These are phyloP conservation scores for Crax fasciolata DNA, from an alignment of 2,797 vertebrate genomes.

Conservation along the genomic window DNA sequence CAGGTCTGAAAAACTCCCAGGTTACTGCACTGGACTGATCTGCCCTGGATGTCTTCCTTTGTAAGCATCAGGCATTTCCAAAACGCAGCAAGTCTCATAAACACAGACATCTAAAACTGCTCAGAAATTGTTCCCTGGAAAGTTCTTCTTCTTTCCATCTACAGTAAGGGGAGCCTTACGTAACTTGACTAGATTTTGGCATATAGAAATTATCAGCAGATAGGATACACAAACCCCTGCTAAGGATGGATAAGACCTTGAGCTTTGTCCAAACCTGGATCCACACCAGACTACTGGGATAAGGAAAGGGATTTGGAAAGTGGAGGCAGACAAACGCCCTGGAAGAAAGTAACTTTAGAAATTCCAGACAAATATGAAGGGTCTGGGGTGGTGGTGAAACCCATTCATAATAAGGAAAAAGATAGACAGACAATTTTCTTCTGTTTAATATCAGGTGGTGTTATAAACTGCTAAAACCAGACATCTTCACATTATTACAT, in stretches of 20 bases:
- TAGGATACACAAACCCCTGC: accelerated
- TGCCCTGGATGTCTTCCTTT: neutral
- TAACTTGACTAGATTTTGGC: neutral
- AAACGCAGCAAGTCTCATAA: neutral
- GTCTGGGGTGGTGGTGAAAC: neutral
- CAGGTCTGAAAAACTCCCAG: neutral
- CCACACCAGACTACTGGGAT: neutral
- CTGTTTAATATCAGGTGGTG: slow-evolving; percentile 73
- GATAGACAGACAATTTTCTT: slow-evolving; percentile 35
- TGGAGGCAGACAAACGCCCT: neutral
- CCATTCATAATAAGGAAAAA: neutral
- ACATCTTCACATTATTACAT: slow-evolving; percentile 79
- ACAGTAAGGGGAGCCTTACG: neutral
- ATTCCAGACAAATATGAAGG: neutral
- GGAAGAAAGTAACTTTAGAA: neutral
- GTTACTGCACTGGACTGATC: neutral
- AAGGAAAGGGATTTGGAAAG: neutral
- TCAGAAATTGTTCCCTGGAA: neutral
- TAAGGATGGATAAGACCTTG: neutral
- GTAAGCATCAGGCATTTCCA: neutral
- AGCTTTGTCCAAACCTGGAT: neutral
- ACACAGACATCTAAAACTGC: neutral
- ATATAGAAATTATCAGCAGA: neutral
- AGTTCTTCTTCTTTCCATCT: neutral
- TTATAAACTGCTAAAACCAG: slow-evolving; percentile 72